A percentile compares a stretch with the other conserved stretches of the same genome.
Conservation (phyloP, 2,888 invertebrate species). For the Pinctada fucata region DNA sequence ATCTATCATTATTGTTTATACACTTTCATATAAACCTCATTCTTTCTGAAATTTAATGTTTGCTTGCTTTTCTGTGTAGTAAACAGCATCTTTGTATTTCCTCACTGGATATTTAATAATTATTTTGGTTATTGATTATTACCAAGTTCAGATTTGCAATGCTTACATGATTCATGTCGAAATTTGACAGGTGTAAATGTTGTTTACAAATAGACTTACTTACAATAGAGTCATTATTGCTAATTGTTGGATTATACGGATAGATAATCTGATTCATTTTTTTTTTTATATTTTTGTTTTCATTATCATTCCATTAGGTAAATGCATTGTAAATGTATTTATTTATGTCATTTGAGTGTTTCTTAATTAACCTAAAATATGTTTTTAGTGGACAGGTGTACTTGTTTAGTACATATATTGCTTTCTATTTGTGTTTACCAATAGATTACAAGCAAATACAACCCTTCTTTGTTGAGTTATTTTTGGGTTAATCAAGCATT, state of each 20-base stretch:
- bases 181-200: constrained; percentile 1
- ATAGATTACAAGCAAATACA: too few relatives aligned
- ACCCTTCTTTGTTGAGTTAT: too few relatives aligned
- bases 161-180: constrained; percentile 2
- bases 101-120: neutral
- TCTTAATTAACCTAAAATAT: neutral
- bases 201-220: neutral
- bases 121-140: constrained; percentile 1
- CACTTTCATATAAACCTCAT: neutral
- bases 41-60: neutral
- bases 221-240: neutral
- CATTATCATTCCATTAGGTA: neutral
- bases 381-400: neutral
- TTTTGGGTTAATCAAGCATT: too few relatives aligned
- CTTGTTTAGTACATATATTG: neutral
- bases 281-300: neutral
- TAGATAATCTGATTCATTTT: constrained; percentile 1
- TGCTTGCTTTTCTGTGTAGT: constrained; percentile 2
- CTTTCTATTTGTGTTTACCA: neutral
- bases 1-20: neutral
- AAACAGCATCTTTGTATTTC: neutral
- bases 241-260: neutral
- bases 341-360: too few relatives aligned
- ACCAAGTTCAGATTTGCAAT: neutral
- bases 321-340: too few relatives aligned